Evolutionary conservation across 2,797 vertebrate species (phyloP).

Genomic region (Pipistrellus nathusii): DNA sequence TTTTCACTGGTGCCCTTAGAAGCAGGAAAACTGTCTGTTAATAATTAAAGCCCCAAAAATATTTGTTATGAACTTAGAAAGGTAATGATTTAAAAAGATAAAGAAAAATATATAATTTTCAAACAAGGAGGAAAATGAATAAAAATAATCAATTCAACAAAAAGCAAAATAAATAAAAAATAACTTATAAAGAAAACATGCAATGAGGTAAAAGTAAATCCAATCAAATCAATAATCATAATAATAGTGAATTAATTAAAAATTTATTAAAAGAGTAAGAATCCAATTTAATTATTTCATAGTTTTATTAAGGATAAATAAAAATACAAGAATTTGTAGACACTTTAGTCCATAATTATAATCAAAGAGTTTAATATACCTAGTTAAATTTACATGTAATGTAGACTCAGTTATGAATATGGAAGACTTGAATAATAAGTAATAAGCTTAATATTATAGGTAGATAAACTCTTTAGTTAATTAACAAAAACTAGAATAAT

Average conservation of each 20-base stretch:
- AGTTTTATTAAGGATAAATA: not conserved
- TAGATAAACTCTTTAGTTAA: not conserved
- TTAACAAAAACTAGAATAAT: not conserved
- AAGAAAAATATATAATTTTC: not conserved
- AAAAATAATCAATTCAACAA: slow-evolving; percentile 6
- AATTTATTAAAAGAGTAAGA: not conserved
- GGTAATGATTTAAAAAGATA: not conserved
- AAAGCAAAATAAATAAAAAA: not conserved
- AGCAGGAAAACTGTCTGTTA: not conserved
- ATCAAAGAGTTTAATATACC: not conserved
- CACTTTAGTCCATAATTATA: not conserved
- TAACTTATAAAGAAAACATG: not conserved
- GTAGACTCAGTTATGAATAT: not conserved
- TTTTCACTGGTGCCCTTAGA: not conserved
- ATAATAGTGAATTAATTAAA: not conserved
- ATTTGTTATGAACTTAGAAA: not conserved
- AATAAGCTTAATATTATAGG: not conserved
- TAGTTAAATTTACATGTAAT: not conserved
- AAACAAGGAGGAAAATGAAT: not conserved
- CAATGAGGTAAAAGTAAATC: not conserved
- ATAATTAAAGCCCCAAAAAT: not conserved
- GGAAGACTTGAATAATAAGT: not conserved
- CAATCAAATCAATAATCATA: not conserved
- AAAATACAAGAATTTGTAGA: slow-evolving; percentile 10
- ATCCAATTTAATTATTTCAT: not conserved